Base-by-base conservation (phyloP, 2,888 invertebrate genomes). In the Aphrophora alni region DNA sequence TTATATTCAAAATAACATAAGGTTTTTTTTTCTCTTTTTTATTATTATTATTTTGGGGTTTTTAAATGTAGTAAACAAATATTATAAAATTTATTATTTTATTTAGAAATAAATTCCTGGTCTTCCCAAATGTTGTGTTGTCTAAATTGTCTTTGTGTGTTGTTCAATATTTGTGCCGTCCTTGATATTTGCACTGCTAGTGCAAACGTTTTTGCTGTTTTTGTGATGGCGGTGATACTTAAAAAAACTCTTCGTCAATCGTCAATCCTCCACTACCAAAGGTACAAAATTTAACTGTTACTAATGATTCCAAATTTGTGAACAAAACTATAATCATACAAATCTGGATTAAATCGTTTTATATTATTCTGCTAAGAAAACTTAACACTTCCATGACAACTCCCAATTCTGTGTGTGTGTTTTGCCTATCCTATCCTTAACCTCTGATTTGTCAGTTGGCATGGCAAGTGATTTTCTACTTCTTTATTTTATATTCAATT, bases 321-420 rank as follows among this genome's bases (percentile, higher is more conserved):
- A 33, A 33, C 33, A 44, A 44, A 21, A 21, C n/a, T 59, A 21
- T 59, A 21, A 59, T 21, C 59, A 10, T 59, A 59, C 59, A 59
- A 59, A 21, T 59, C 59, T 59, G 21, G 21, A 59, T 59, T 71
- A 21, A 26, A n/a, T n/a, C n/a, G n/a, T n/a, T n/a, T n/a, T n/a
- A n/a, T n/a, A n/a, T n/a, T n/a, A n/a, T n/a, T n/a, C n/a, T n/a
- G n/a, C n/a, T n/a, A n/a, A n/a, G n/a, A n/a, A n/a, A n/a, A 76
- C 38, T n/a, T 28, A n/a, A 78, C 73, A 88, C 89, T 87, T 89
- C 88, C 88, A 90, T 87, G 88, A 88, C 87, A 88, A 85, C 89
- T 89, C 88, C 88, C 86, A 89, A 83, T 80, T 83, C 83, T 83
- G 83, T 85, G 84, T 85, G 83, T 85, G 84, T 85, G 84, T 84